Evolutionary conservation across 1,140 invertebrate species (phyloP), one percentile per base, ranked within the genome.

Genomic region (Eubasilissa regina): DNA sequence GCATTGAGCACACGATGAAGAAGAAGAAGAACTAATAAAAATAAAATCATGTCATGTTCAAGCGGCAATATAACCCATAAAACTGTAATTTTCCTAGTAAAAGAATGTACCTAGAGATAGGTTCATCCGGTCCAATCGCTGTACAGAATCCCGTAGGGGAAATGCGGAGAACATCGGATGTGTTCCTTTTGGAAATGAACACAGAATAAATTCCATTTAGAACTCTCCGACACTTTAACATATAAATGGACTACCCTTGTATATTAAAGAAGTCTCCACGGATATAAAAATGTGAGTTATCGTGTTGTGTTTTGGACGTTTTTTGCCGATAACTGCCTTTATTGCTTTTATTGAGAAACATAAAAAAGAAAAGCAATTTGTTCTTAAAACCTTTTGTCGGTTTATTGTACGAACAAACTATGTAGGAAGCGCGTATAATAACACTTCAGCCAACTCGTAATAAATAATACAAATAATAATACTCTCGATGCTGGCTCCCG

Each of bases 211-310:
- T 58, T 58, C 55, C 17, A 19, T 19, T 19, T 58, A 58, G 25
- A 35, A 35, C 25, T 35, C 55, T 58, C 15, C 55, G 17, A 58
- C 55, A 58, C 60, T 43, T 64, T 35, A 64, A 64, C 60, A 64
- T 64, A 64, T 64, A 43, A 64, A 64, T 13, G 60, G 60, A 43
- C 60, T 25, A 7, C 13, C 35, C 19, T 43, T 43, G 21, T 64
- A n/a, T 64, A 64, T 64, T 13, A 64, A 64, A 64, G 60, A 25
- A 64, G 19, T 64, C 60, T 64, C 60, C 19, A 64, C 19, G 60
- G 60, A 64, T 44, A 64, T 64, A 64, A 64, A 64, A 35, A 64
- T 43, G 25, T 64, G 60, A 64, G 60, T 64, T 64, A 64, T 64
- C n/a, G 60, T 64, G 13, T 64, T 35, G 35, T 64, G 60, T 64